A percentile compares a stretch with the other conserved stretches of the same genome.
These are phyloP conservation scores for Eospalax fontanierii DNA, from an alignment of 2,797 vertebrate genomes.

Conservation along the genomic window DNA sequence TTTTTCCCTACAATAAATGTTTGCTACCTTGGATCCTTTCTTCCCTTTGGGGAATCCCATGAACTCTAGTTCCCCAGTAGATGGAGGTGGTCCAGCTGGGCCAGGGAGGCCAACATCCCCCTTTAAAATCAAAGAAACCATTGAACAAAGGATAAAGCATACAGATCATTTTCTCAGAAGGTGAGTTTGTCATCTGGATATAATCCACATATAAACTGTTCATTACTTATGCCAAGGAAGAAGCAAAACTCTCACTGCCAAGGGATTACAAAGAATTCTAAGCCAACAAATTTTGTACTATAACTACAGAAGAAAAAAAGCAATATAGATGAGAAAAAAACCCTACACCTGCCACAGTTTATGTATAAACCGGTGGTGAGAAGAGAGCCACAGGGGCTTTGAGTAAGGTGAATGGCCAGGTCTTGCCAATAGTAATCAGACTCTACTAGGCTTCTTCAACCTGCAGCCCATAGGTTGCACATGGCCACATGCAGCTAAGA, in stretches of 20 bases:
- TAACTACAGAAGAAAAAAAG: not conserved
- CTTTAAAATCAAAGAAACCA: constrained; percentile 86
- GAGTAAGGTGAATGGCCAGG: constrained; percentile 41
- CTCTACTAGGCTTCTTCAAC: not conserved
- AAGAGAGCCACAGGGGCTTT: constrained; percentile 34
- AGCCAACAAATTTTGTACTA: constrained; percentile 26
- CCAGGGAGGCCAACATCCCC: constrained; percentile 94
- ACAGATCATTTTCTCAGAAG: not conserved
- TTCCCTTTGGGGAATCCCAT: constrained; percentile 95
- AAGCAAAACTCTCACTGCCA: constrained; percentile 25
- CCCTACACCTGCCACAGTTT: constrained; percentile 16
- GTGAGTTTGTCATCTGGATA: not conserved
- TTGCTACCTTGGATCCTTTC: constrained; percentile 94
- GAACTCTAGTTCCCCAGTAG: constrained; percentile 94
- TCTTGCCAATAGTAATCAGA: not conserved
- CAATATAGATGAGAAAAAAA: constrained; percentile 41
- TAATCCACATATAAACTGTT: constrained; percentile 51
- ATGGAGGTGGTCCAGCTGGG: constrained; percentile 93
- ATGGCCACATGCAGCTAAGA: not conserved
- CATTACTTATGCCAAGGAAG: constrained; percentile 46
- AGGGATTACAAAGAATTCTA: constrained; percentile 41
- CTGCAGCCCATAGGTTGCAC: not conserved
- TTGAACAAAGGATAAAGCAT: constrained; percentile 54
- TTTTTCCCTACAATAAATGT: constrained; percentile 59
- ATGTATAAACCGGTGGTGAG: constrained; percentile 15